A percentile compares a stretch with the other conserved stretches of the same genome.
These are phyloP conservation scores for Candoia aspera DNA, from an alignment of 2,113 vertebrate species.

Conservation along the genomic window DNA sequence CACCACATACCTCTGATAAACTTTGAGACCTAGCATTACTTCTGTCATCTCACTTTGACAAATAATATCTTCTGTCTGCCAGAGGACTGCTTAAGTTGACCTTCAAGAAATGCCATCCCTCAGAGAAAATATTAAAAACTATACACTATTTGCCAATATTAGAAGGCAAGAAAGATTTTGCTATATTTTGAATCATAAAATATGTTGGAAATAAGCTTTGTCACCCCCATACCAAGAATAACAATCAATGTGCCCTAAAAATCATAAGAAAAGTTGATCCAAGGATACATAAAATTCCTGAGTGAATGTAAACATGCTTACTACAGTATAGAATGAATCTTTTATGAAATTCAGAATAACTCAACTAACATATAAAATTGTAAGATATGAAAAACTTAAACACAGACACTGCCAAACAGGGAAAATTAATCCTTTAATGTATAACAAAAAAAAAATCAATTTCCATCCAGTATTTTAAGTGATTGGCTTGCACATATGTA, in stretches of 20 bases:
- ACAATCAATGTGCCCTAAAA: neutral
- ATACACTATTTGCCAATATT: neutral
- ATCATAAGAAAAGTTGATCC: constrained; percentile 7
- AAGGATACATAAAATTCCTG: neutral
- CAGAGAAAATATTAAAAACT: constrained; percentile 20
- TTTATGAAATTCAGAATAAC: constrained; percentile 24
- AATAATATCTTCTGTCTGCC: constrained; percentile 26
- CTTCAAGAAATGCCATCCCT: constrained; percentile 6
- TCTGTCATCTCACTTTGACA: constrained; percentile 14
- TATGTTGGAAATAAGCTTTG: neutral
- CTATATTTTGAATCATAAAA: neutral
- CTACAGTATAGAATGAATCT: neutral
- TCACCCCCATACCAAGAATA: neutral
- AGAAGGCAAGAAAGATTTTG: constrained; percentile 8
- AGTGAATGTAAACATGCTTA: neutral
- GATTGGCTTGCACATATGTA: neutral
- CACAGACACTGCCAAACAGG: neutral
- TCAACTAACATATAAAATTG: constrained; percentile 9
- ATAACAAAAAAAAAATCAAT: neutral
- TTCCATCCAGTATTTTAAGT: neutral
- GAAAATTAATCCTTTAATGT: neutral
- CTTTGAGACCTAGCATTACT: constrained; percentile 16
- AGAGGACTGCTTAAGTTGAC: constrained; percentile 7
- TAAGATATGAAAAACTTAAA: neutral
- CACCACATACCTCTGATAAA: constrained; percentile 16